A percentile compares a stretch with the other conserved stretches of the same genome.
Evolutionary conservation across 2,797 vertebrate species (phyloP).

Genomic region (Mus spretus): DNA sequence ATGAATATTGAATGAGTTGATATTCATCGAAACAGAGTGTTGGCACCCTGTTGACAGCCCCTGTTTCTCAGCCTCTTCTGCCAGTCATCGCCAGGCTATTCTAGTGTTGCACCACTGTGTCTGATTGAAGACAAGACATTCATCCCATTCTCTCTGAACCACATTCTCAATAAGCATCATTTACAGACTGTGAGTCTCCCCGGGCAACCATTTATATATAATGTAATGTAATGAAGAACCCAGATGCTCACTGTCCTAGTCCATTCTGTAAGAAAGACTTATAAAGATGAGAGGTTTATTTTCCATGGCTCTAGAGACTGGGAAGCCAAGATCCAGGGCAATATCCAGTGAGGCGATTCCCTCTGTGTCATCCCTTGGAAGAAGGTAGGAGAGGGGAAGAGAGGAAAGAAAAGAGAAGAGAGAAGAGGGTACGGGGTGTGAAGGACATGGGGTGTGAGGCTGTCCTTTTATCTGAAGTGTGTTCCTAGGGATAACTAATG

Average conservation of each 20-base stretch:
- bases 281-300: neutral
- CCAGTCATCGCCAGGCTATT: neutral
- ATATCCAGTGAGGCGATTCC: neutral
- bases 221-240: neutral
- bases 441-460: neutral
- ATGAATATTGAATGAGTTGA: no score
- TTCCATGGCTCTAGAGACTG: neutral
- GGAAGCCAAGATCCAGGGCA: neutral
- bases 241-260: neutral
- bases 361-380: neutral
- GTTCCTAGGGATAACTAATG: neutral
- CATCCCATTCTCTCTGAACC: neutral
- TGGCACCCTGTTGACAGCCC: neutral
- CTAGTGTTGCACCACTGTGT: neutral
- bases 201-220: neutral
- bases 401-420: neutral
- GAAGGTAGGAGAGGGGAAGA: neutral
- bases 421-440: no score
- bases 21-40: accelerated
- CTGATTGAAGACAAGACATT: neutral
- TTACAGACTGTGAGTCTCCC: neutral
- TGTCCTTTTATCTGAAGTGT: neutral
- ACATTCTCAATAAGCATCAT: neutral
- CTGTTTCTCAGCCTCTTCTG: neutral
- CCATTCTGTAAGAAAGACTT: neutral